Evolutionary conservation across 1,140 invertebrate genomes (phyloP).

Genomic region (Drosophila insularis): DNA sequence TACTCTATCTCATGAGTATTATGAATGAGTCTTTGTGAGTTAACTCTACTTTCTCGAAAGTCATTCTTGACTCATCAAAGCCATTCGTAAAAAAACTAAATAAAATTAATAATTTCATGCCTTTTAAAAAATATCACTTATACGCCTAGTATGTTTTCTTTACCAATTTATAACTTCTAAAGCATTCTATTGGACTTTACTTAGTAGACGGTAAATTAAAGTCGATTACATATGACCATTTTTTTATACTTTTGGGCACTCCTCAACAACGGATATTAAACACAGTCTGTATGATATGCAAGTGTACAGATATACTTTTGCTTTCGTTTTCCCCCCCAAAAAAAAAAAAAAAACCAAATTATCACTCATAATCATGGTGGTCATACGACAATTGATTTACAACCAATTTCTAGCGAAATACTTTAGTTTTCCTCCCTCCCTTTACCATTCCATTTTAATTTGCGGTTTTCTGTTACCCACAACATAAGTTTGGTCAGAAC

Average conservation of each 20-base stretch:
- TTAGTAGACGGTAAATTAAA: conserved; percentile 9
- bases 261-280: background rate
- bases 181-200: too few relatives aligned
- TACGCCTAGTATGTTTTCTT: conserved; percentile 1
- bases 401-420: background rate
- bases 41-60: background rate
- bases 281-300: background rate
- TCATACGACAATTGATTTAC: conserved; percentile 2
- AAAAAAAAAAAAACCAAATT: background rate
- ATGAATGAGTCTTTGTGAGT: too few relatives aligned
- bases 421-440: background rate
- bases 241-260: background rate
- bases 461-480: too few relatives aligned
- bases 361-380: background rate
- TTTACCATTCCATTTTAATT: too few relatives aligned
- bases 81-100: too few relatives aligned
- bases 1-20: too few relatives aligned
- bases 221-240: background rate
- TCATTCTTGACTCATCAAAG: too few relatives aligned
- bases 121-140: background rate
- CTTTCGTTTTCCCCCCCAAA: background rate
- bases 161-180: too few relatives aligned
- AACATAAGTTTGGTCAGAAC: too few relatives aligned
- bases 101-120: too few relatives aligned
- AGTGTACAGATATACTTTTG: background rate